Base-by-base conservation (phyloP, 2,888 invertebrate genomes). In the Bursaphelenchus okinawaensis region DNA sequence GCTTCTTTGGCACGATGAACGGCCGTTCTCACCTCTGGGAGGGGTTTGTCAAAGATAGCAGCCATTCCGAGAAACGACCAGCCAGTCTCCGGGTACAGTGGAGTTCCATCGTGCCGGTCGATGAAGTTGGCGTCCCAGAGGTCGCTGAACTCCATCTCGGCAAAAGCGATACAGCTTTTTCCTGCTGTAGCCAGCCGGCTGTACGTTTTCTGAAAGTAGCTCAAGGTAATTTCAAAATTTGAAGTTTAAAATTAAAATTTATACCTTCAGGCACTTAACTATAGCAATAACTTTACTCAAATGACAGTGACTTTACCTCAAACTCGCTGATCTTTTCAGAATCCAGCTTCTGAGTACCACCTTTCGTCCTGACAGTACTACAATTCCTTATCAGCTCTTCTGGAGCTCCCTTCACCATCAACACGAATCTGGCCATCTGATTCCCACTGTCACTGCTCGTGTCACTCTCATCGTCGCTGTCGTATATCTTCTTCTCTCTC, bases 401-500 rank as follows among this genome's bases (percentile, higher is more conserved):
- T 0, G 74, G 68, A 7, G 70, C 71, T 26, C 72, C 72, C 27
- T 74, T 74, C 24, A 74, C 31, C 70, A 74, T 62, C n/a, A 73
- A 28, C 6, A 24, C 62, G 40, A 40, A 40, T n/a, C 40, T 40
- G 40, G 40, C 40, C 40, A 40, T 40, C 40, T 40, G 40, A 40
- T 40, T 40, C 6, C 3, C 40, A 4, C 40, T 40, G 40, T 40
- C 40, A n/a, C 40, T 40, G 40, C 40, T 40, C 16, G 40, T 40
- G 6, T 40, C 40, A 40, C 40, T 40, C 6, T 40, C 40, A 6
- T 40, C 6, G 40, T 40, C 40, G 6, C 40, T 40, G 40, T 40
- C 40, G 40, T 40, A 40, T 3, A 6, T 40, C 27, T 27, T 57
- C 50, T 57, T 57, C n/a, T 61, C 62, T 9, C 65, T n/a, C 20